Percentiles rank a stretch among this genome's conserved stretches.
phyloP scores from a whole-genome alignment of 2,113 vertebrate species.

The Monopterus albus region DNA sequence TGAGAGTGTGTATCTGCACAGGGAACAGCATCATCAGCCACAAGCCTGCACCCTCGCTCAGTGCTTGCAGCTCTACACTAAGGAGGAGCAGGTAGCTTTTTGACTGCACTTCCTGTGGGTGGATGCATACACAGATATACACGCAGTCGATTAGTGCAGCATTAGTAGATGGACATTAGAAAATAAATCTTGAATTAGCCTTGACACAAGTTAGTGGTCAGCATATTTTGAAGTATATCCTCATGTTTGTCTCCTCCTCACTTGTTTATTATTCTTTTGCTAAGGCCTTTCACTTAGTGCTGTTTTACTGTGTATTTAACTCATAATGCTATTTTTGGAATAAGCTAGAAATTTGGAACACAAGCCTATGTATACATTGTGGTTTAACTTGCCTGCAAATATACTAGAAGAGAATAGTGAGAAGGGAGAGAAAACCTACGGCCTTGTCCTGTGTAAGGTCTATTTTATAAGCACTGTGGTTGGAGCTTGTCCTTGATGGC shows the following conservation, averaged over 20 bases:
- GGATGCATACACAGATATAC: neutral
- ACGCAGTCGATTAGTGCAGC: neutral
- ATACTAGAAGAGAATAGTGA: constrained; percentile 31
- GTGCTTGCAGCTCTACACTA: constrained; percentile 99
- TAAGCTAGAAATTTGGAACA: constrained; percentile 29
- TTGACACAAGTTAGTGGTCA: neutral
- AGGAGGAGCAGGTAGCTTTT: constrained; percentile 93
- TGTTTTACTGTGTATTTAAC: constrained; percentile 47
- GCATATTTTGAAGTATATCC: constrained; percentile 5
- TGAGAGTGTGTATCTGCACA: constrained; percentile 94
- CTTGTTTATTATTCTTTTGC: constrained; percentile 33
- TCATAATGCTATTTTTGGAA: constrained; percentile 61
- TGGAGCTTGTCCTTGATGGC: constrained; percentile 52
- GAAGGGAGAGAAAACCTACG: neutral
- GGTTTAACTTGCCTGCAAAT: constrained; percentile 49
- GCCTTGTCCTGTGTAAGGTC: constrained; percentile 44
- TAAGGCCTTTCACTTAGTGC: constrained; percentile 15
- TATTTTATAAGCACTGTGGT: constrained; percentile 54
- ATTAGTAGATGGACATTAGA: constrained; percentile 18
- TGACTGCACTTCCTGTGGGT: neutral
- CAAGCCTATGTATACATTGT: constrained; percentile 44
- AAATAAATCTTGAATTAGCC: constrained; percentile 7
- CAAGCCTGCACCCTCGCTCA: constrained; percentile 96
- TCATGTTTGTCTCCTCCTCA: constrained; percentile 6
- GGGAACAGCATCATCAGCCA: constrained; percentile 94